phyloP scores from a whole-genome alignment of 2,797 vertebrate species.

The Trachurus trachurus region DNA sequence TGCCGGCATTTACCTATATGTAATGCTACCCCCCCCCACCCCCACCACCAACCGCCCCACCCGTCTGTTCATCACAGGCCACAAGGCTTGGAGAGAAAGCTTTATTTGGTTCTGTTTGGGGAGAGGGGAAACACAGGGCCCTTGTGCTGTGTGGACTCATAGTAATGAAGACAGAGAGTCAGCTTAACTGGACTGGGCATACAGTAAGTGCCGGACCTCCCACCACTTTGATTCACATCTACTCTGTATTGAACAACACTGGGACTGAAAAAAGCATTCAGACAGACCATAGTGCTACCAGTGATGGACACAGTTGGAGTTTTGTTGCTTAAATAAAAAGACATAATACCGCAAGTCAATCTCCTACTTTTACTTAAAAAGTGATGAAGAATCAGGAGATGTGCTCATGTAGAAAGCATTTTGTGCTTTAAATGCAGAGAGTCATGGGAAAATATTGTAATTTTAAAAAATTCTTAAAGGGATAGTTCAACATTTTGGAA shows the following conservation, averaged over 20 bases:
- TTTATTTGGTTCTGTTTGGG: constrained; percentile 55
- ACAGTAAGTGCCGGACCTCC: constrained; percentile 57
- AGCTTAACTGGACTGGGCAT: constrained; percentile 38
- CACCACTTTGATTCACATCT: constrained; percentile 36
- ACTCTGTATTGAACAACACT: not conserved
- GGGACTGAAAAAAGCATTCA: constrained; percentile 13
- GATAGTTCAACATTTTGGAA: too few species aligned
- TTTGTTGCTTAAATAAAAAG: not conserved
- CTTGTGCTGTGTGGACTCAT: constrained; percentile 51
- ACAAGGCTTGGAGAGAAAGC: constrained; percentile 59
- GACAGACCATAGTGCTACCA: not conserved
- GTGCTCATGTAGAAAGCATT: not conserved
- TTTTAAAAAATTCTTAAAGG: too few species aligned
- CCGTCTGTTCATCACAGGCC: constrained; percentile 44
- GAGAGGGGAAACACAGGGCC: constrained; percentile 55
- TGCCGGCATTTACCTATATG: constrained; percentile 69
- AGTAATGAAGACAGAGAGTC: constrained; percentile 53
- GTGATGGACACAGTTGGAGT: not conserved
- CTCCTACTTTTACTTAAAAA: not conserved
- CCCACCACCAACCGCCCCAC: constrained; percentile 4
- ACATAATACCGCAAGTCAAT: constrained; percentile 1
- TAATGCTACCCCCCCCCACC: constrained; percentile 30
- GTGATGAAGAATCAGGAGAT: not conserved
- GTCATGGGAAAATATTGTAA: not conserved
- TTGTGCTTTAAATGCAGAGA: not conserved